Evolutionary conservation across 2,113 vertebrate species (phyloP).

Genomic region (Strigops habroptila): DNA sequence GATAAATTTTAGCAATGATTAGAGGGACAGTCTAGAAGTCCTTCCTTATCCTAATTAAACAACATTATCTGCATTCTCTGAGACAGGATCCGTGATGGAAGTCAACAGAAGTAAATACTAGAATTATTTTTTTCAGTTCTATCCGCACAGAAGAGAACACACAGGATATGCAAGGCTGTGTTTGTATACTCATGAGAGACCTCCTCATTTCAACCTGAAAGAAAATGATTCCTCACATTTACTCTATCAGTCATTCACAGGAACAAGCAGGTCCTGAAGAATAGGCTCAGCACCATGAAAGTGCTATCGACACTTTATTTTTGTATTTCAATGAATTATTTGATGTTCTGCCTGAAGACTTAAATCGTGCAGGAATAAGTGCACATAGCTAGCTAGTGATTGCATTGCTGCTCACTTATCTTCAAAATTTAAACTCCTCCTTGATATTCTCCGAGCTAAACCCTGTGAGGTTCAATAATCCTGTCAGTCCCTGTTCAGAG

Average conservation of each 20-base stretch:
- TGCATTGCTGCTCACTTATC: not conserved
- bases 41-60: not conserved
- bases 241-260: not conserved
- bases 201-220: not conserved
- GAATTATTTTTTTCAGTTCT: not conserved
- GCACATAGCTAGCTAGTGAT: not conserved
- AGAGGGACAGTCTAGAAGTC: not conserved
- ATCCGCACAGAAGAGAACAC: not conserved
- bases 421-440: not conserved
- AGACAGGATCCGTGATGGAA: not conserved
- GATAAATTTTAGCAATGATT: not conserved
- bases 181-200: not conserved
- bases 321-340: not conserved
- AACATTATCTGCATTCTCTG: not conserved
- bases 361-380: not conserved
- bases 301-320: not conserved
- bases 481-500: not conserved
- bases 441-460: not conserved
- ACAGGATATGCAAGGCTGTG: not conserved
- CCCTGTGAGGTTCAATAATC: not conserved
- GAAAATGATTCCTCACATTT: not conserved
- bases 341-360: not conserved
- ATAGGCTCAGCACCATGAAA: not conserved
- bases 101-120: not conserved
- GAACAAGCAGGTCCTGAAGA: not conserved